Conservation (phyloP, 2,888 invertebrate genomes). For the Odontomyia ornata region DNA sequence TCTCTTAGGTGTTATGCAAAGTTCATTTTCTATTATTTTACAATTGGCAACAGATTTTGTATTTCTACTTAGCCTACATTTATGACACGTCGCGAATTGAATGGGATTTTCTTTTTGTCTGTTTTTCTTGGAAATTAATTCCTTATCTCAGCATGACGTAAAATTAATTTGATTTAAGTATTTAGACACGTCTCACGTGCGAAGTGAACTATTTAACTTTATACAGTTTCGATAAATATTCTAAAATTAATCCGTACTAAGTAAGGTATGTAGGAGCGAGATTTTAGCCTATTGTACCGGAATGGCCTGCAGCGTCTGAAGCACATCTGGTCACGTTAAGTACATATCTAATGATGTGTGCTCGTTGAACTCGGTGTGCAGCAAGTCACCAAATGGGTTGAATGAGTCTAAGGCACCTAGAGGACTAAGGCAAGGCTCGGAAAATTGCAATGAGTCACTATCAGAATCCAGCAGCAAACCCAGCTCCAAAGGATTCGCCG, state of each 20-base stretch:
- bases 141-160: constrained; percentile 18
- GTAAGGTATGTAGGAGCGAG: constrained; percentile 12
- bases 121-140: neutral
- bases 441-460: constrained; percentile 59
- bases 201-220: neutral
- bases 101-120: constrained; percentile 42
- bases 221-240: constrained; percentile 25
- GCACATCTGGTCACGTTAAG: constrained; percentile 58
- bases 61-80: constrained; percentile 28
- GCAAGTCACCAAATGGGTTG: constrained; percentile 60
- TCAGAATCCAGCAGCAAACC: constrained; percentile 60
- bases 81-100: constrained; percentile 46
- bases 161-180: constrained; percentile 12
- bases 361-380: constrained; percentile 59
- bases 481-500: constrained; percentile 56
- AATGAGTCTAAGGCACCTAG: constrained; percentile 59
- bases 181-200: neutral
- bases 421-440: constrained; percentile 59
- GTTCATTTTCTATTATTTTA: neutral
- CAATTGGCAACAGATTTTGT: constrained; percentile 22
- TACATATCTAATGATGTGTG: constrained; percentile 59
- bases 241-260: constrained; percentile 6
- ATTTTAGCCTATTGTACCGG: constrained; percentile 16
- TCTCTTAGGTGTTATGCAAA: constrained; percentile 10
- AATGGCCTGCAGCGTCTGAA: neutral